Conservation (phyloP, 23 tunicate species). For the Corella eumyota region DNA sequence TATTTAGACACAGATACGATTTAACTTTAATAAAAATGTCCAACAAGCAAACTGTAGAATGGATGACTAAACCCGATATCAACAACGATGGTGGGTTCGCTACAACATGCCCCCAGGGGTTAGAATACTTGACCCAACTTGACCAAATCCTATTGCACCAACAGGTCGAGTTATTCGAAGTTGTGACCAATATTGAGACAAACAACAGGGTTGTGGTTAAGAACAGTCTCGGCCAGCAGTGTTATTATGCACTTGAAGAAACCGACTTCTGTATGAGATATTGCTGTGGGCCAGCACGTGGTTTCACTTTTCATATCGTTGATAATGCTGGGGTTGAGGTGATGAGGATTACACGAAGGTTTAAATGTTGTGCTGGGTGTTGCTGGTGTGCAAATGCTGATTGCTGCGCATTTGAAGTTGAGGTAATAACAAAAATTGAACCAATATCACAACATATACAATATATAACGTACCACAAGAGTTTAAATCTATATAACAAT, state of each 20-base stretch:
- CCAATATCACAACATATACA: too few species aligned
- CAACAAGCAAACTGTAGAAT: too few species aligned
- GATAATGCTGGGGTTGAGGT: too few species aligned
- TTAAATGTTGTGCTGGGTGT: constrained; percentile 86
- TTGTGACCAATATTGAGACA: constrained; percentile 55
- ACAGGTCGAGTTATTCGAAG: constrained; percentile 97
- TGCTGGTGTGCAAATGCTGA: constrained; percentile 83
- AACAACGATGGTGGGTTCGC: constrained; percentile 7
- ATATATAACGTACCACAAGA: too few species aligned
- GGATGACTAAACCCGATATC: constrained; percentile 25
- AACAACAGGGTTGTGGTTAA: constrained; percentile 37
- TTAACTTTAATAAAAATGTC: too few species aligned
- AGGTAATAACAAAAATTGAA: too few species aligned
- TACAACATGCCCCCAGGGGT: constrained; percentile 97
- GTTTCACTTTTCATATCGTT: too few species aligned
- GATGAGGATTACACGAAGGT: constrained; percentile 41
- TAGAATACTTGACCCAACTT: constrained; percentile 85
- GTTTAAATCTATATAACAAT: too few species aligned
- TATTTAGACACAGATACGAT: too few species aligned
- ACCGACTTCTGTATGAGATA: too few species aligned
- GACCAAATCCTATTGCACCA: constrained; percentile 94
- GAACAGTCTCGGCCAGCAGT: constrained; percentile 66
- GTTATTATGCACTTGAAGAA: constrained; percentile 58
- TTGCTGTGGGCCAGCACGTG: too few species aligned
- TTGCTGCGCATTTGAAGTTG: constrained; percentile 68